phyloP scores from a whole-genome alignment of 2,888 invertebrate genomes.

The Malthinus seriepunctatus region DNA sequence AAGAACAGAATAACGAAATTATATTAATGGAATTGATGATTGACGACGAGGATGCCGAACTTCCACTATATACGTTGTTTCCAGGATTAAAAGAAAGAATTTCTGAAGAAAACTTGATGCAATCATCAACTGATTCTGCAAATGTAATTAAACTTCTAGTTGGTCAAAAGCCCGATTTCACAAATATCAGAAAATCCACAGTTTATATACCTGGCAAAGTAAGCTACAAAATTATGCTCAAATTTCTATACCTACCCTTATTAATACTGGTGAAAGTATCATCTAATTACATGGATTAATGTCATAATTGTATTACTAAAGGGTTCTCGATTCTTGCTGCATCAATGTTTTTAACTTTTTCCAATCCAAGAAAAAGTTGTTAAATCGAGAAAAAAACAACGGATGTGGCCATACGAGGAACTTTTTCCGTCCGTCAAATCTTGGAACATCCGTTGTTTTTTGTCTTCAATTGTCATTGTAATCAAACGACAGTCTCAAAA shows the following conservation, averaged over 20 bases:
- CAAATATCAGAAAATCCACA: constrained; percentile 36
- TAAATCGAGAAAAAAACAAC: too few relatives aligned
- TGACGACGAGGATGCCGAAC: constrained; percentile 31
- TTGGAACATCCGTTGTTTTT: too few relatives aligned
- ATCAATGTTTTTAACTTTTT: too few relatives aligned
- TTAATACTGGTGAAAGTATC: too few relatives aligned
- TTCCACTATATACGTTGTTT: constrained; percentile 40
- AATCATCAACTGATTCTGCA: constrained; percentile 28
- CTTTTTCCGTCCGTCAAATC: too few relatives aligned
- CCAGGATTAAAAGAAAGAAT: constrained; percentile 39
- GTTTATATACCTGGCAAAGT: constrained; percentile 30
- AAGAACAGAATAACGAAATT: constrained; percentile 21
- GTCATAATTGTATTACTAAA: too few relatives aligned
- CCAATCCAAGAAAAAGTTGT: too few relatives aligned
- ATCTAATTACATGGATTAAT: too few relatives aligned
- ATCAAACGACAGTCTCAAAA: too few relatives aligned
- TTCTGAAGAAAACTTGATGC: not conserved
- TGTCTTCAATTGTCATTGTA: too few relatives aligned
- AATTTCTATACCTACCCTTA: not conserved
- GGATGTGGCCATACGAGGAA: too few relatives aligned
- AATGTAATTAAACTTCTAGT: constrained; percentile 43
- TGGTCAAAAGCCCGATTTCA: constrained; percentile 44
- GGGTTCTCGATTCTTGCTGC: too few relatives aligned
- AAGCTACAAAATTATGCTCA: not conserved
- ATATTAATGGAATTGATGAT: constrained; percentile 38